Percentiles rank a stretch among this genome's conserved stretches.
These are phyloP conservation scores for Ornithorhynchus anatinus DNA, from an alignment of 2,113 vertebrate genomes.

Conservation along the genomic window DNA sequence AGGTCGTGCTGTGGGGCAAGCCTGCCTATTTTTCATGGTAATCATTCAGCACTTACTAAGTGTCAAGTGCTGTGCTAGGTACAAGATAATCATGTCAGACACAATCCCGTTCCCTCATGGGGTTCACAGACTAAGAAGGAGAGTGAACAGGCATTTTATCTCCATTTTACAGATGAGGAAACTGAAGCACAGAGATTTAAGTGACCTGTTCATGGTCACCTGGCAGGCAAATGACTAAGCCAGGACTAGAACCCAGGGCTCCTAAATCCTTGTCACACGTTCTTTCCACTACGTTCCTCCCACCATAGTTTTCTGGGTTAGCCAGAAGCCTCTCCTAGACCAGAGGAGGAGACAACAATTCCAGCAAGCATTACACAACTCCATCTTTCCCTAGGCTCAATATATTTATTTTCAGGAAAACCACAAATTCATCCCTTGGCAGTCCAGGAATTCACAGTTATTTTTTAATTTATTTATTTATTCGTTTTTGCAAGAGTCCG, in stretches of 20 bases:
- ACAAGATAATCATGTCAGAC: background rate
- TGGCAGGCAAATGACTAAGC: background rate
- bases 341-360: background rate
- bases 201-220: no score
- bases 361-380: background rate
- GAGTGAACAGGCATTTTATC: background rate
- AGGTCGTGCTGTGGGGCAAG: no score
- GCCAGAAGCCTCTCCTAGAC: background rate
- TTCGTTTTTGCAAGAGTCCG: background rate
- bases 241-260: background rate
- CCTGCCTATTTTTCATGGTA: no score
- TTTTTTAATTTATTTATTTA: no score
- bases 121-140: no score
- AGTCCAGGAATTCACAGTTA: background rate
- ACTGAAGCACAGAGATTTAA: background rate
- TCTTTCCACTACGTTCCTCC: no score
- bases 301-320: background rate
- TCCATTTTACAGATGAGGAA: background rate
- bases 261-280: no score
- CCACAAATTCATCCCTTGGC: background rate
- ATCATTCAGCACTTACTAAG: background rate
- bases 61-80: background rate
- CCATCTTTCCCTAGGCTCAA: background rate
- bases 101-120: background rate
- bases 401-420: background rate